Base-by-base conservation (phyloP, 2,797 vertebrate genomes). In the Glossophaga mutica region DNA sequence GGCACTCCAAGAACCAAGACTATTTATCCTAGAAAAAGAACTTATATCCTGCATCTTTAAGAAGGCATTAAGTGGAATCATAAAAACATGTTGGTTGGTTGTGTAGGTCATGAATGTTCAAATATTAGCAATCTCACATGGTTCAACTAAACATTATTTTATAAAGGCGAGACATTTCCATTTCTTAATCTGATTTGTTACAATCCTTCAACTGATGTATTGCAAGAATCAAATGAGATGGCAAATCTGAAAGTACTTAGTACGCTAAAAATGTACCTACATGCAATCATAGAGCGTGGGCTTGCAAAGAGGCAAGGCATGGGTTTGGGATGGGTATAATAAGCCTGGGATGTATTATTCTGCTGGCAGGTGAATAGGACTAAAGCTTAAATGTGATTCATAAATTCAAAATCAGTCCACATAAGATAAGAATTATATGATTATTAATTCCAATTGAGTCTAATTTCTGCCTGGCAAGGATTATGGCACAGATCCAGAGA, bases 121-220 rank as follows among this genome's bases (percentile, higher is more conserved):
- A 32, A 55, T 90, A 83, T 74, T 5, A 84, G 48, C 22, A 86
- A 74, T 78, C 74, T 77, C 14, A 70, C 34, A 5, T 34, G n/a
- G 1, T 37, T 78, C n/a, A 16, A 70, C 21, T 83, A 91, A 91
- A 50, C 76, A 50, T 32, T 82, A 70, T 84, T 79, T 91, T 74
- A 6, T 79, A 68, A 92, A 88, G 12, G 32, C 3, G 89, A 39
- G 78, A n/a, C n/a, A n/a, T 67, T 16, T 91, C 46, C 8, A 68
- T 94, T 96, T 91, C 32, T 74, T 87, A 34, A 70, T 79, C 19
- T 74, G 32, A 62, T 6, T 12, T 86, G 16, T 91, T 86, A 21
- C 11, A 50, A 26, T 46, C 62, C 14, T 3, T 65, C 10, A 57
- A 44, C 1, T 74, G 37, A 71, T 3, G 77, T 62, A 50, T 7